Evolutionary conservation across 2,888 invertebrate genomes (phyloP), one percentile per base, ranked within the genome.

Genomic region (Euplexia lucipara): DNA sequence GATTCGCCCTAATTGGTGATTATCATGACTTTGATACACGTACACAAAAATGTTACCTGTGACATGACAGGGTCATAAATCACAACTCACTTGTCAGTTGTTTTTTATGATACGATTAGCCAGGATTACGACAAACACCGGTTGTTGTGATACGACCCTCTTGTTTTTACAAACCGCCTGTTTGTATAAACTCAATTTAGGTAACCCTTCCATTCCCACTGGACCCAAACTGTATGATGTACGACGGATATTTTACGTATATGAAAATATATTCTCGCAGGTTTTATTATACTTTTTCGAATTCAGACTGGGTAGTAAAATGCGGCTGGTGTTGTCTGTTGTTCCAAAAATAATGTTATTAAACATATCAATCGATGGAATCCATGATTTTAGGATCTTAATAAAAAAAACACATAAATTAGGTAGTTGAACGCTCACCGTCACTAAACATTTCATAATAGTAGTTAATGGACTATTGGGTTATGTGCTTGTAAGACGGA

Each of bases 401-500:
- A 49, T 60, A 60, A 68, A 45, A 60, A 57, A 32, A 20, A 26
- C 26, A 26, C 26, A n/a, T n/a, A n/a, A n/a, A n/a, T 3, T 5
- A 9, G 34, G 42, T 47, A 16, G 18, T 57, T n/a, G 12, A 39
- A 48, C 22, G 32, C 52, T 44, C 22, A 41, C 34, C 35, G n/a
- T 37, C 39, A 39, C 22, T 60, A 49, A 60, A 49, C 20, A 37
- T 42, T 52, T 65, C 47, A 54, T 54, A 67, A 53, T 45, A 60
- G 47, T 35, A 68, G 48, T 72, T 60, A 71, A 78, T 72, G 66
- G 53, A 42, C 47, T 47, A 69, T 53, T 47, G 66, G 45, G 51
- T 57, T 53, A 52, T 57, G 66, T 45, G 72, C 68, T 74, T 68
- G 72, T 75, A 78, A 78, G 75, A 79, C 83, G 85, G 86, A 88